Percentiles rank a stretch among this genome's conserved stretches.
phyloP scores from a whole-genome alignment of 2,113 vertebrate genomes.

The Tyto alba region DNA sequence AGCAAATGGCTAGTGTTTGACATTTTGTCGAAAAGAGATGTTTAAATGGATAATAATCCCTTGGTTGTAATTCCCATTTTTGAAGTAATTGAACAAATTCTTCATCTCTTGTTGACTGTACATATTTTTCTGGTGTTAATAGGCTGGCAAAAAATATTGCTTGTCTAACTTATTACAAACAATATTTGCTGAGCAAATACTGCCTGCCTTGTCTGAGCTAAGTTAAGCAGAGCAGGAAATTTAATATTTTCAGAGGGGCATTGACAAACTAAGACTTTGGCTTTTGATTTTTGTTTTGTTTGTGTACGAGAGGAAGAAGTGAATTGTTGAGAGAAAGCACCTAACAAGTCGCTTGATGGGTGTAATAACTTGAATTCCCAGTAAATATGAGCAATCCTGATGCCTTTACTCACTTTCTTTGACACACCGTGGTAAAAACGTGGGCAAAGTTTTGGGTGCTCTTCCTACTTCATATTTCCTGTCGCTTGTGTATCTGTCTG shows the following conservation, averaged over 20 bases:
- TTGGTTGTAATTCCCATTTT: constrained; percentile 46
- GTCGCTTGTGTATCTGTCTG: rapidly evolving
- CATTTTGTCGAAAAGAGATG: constrained; percentile 49
- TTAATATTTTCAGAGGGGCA: constrained; percentile 50
- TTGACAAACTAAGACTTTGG: constrained; percentile 39
- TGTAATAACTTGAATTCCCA: background rate
- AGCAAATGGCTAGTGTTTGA: constrained; percentile 35
- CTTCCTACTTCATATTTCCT: background rate
- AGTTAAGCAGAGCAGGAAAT: constrained; percentile 60
- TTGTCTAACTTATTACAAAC: constrained; percentile 50
- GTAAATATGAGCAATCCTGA: background rate
- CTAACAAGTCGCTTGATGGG: background rate
- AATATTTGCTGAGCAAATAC: constrained; percentile 65
- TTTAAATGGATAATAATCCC: constrained; percentile 52
- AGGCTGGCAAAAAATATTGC: constrained; percentile 49
- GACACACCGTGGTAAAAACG: background rate
- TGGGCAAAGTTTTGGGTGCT: background rate
- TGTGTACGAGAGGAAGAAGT: background rate
- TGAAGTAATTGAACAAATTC: constrained; percentile 38
- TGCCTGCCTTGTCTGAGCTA: constrained; percentile 45
- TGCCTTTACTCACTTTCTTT: background rate
- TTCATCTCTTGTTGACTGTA: constrained; percentile 42
- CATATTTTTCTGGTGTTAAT: constrained; percentile 47
- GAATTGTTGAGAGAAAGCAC: background rate
- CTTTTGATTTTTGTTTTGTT: constrained; percentile 44